Evolutionary conservation across 2,888 invertebrate genomes (phyloP), one percentile per base, ranked within the genome.

Genomic region (Argyra leucocephala): DNA sequence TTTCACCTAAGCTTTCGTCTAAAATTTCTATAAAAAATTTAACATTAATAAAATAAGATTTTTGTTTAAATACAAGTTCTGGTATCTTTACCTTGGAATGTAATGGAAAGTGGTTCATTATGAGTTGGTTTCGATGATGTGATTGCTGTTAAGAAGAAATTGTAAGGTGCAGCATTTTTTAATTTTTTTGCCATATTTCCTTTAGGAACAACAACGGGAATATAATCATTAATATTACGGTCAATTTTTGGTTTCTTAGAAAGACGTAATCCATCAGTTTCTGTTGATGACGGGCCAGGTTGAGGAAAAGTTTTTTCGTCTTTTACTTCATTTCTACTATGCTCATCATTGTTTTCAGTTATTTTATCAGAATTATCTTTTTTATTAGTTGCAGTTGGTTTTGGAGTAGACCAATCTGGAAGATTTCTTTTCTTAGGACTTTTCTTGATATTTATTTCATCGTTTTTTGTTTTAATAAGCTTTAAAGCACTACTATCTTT

Each of bases 101-200:
- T 88, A 6, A 91, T 83, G 0, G 88, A 85, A 65, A 86, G 82
- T 0, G 84, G 81, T 69, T 90, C 88, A 1, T 74, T 72, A 67
- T 87, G 86, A 0, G 91, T 91, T 57, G 81, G 79, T 59, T 76
- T 82, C 0, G 85, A 83, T 68, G 85, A 84, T 0, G 85, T 85
- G 1, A 92, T 86, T 22, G 87, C 85, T 0, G 90, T 88, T 24
- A 89, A 86, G 76, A 93, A 92, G 69, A 90, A 80, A 73, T 89
- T 82, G 70, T 88, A 91, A 0, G 92, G 92, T 0, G 85, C 85
- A 12, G 86, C 84, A 0, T 83, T 81, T 22, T 84, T 82, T 72
- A 89, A 82, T 74, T 90, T 89, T 18, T 82, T 80, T 0, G 84
- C 83, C 84, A 90, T 88, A 62, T 83, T 80, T 37, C 85, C 85